Conservation (phyloP, 2,113 vertebrate species). For the Chauna torquata region DNA sequence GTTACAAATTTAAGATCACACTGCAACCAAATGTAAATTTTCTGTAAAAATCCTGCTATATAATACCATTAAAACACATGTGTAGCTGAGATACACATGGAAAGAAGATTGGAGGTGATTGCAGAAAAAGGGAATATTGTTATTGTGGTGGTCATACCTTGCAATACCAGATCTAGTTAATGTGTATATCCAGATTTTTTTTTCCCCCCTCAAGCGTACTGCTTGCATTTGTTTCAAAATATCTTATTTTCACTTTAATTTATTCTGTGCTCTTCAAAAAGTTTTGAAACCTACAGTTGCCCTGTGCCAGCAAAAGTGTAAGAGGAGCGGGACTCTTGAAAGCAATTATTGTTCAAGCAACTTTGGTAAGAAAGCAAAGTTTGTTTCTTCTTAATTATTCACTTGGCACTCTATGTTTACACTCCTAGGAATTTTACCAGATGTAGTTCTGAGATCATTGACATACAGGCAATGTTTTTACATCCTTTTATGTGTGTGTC, state of each 20-base stretch:
- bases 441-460: not conserved
- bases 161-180: not conserved
- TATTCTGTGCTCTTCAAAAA: conserved; percentile 57
- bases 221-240: not conserved
- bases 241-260: not conserved
- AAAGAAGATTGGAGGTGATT: not conserved
- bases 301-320: conserved; percentile 93
- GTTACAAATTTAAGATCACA: not conserved
- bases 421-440: not conserved
- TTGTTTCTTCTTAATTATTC: conserved; percentile 27
- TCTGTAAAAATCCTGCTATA: not conserved
- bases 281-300: conserved; percentile 90
- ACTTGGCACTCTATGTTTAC: not conserved
- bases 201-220: not conserved
- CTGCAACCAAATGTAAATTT: not conserved
- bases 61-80: not conserved
- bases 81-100: rapidly evolving
- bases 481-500: conserved; percentile 5
- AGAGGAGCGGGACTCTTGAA: conserved; percentile 86
- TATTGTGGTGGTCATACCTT: not conserved
- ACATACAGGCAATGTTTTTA: conserved; percentile 35
- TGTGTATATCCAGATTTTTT: not conserved
- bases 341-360: conserved; percentile 95
- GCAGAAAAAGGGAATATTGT: not conserved
- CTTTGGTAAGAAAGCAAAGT: conserved; percentile 86